Evolutionary conservation across 2,888 invertebrate species (phyloP).

Genomic region (Unio pictorum): DNA sequence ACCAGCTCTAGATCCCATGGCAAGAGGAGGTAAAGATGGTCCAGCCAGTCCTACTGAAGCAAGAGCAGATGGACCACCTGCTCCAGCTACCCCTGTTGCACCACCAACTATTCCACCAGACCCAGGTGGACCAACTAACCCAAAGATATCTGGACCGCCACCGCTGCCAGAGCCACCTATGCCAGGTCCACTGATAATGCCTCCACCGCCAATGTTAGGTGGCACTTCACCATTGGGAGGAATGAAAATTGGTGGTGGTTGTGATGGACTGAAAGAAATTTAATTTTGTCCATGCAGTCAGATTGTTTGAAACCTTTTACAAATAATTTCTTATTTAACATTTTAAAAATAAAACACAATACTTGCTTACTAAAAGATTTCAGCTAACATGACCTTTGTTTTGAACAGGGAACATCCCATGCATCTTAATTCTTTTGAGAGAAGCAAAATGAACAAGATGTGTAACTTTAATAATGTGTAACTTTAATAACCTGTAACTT

Average conservation of each 20-base stretch:
- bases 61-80: slow-evolving; percentile 32
- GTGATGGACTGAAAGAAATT: slow-evolving; percentile 11
- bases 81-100: slow-evolving; percentile 15
- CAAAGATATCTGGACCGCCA: slow-evolving; percentile 2
- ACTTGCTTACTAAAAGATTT: too few relatives aligned
- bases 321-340: too few relatives aligned
- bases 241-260: slow-evolving; percentile 26
- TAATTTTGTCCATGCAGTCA: not conserved
- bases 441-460: too few relatives aligned
- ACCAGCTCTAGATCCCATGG: slow-evolving; percentile 55
- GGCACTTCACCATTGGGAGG: slow-evolving; percentile 24
- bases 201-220: slow-evolving; percentile 38
- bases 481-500: too few relatives aligned
- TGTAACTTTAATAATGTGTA: too few relatives aligned
- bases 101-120: slow-evolving; percentile 25
- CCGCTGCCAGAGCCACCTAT: slow-evolving; percentile 31
- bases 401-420: too few relatives aligned
- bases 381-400: too few relatives aligned
- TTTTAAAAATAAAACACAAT: too few relatives aligned
- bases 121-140: slow-evolving; percentile 10
- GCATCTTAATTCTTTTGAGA: too few relatives aligned
- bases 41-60: slow-evolving; percentile 28
- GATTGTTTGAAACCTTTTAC: too few relatives aligned
- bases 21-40: slow-evolving; percentile 32
- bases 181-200: slow-evolving; percentile 37